phyloP scores from a whole-genome alignment of 2,888 invertebrate genomes.

The Synanthedon formicaeformis region DNA sequence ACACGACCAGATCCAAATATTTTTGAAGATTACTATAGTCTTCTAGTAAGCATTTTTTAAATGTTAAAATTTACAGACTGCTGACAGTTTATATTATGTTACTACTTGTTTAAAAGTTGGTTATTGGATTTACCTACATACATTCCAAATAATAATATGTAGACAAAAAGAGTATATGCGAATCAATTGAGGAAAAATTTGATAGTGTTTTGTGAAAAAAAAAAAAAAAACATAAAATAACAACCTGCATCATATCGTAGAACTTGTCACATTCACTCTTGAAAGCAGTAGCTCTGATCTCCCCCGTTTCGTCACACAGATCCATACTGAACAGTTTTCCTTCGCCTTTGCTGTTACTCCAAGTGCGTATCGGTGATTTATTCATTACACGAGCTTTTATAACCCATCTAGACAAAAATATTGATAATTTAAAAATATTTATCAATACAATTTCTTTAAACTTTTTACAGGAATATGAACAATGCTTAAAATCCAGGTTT shows the following conservation, averaged over 20 bases:
- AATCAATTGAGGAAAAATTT: too few species aligned
- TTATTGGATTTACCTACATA: too few species aligned
- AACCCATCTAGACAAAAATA: slow-evolving; percentile 77
- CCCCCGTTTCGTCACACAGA: slow-evolving; percentile 92
- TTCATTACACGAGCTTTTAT: slow-evolving; percentile 89
- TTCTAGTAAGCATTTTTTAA: too few species aligned
- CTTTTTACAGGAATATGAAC: background rate
- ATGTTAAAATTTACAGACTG: too few species aligned
- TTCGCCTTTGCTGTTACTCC: slow-evolving; percentile 93
- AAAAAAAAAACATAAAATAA: too few species aligned
- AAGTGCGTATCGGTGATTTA: slow-evolving; percentile 84
- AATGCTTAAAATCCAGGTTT: background rate
- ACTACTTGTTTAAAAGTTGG: too few species aligned
- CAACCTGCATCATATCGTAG: slow-evolving; percentile 87
- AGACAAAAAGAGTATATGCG: too few species aligned
- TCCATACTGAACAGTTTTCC: slow-evolving; percentile 95
- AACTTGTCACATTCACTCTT: slow-evolving; percentile 89
- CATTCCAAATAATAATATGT: too few species aligned
- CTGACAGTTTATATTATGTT: too few species aligned
- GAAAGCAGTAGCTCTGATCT: slow-evolving; percentile 93
- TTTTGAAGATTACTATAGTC: too few species aligned
- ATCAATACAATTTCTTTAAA: background rate
- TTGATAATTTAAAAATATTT: slow-evolving; percentile 1
- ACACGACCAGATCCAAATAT: too few species aligned
- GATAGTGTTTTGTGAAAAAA: too few species aligned